Conservation (phyloP, 2,797 vertebrate species). For the Poeciliopsis gracilis region DNA sequence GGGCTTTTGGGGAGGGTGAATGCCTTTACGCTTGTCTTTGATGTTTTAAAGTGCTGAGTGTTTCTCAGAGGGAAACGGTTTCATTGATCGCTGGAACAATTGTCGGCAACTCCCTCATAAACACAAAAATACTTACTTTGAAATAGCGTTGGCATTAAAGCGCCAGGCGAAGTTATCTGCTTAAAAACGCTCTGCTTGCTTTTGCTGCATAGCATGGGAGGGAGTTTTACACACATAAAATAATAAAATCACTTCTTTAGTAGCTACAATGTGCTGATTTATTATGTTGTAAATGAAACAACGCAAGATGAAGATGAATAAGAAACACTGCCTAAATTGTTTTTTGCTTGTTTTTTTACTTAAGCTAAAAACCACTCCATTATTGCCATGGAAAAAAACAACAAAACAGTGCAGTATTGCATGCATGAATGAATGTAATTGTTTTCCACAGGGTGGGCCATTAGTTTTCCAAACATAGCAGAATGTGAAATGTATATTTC, state of each 20-base stretch:
- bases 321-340: background rate
- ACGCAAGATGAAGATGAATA: background rate
- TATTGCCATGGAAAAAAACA: too few species aligned
- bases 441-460: background rate
- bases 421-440: background rate
- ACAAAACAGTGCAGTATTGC: too few species aligned
- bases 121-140: slow-evolving; percentile 38
- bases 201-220: background rate
- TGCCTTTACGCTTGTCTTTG: slow-evolving; percentile 67
- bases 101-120: background rate
- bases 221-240: background rate
- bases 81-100: slow-evolving; percentile 32
- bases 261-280: background rate
- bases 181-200: background rate
- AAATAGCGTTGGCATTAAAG: background rate
- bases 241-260: background rate
- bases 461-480: too few species aligned
- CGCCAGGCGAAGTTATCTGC: slow-evolving; percentile 1
- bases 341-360: too few species aligned
- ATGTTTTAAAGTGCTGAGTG: slow-evolving; percentile 70
- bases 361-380: too few species aligned
- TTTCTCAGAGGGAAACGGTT: slow-evolving; percentile 54
- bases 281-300: background rate
- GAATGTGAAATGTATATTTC: too few species aligned
- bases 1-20: slow-evolving; percentile 53